Evolutionary conservation across 2,113 vertebrate species (phyloP).

Genomic region (Cinclus cinclus): DNA sequence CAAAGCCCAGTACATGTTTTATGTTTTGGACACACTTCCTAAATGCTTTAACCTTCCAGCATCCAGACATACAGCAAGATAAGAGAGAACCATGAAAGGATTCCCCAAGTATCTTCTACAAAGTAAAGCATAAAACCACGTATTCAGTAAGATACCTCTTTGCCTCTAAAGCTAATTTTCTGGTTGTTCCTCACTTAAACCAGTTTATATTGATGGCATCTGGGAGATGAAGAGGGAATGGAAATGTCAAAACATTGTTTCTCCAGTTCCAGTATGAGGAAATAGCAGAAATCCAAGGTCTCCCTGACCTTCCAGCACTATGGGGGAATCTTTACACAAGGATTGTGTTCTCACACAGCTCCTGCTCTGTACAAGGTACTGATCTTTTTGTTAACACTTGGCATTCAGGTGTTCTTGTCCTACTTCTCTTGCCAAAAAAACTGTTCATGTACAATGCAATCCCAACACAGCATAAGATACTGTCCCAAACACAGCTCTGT

Average conservation of each 20-base stretch:
- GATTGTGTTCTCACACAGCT: not conserved
- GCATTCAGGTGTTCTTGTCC: not conserved
- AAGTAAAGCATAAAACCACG: not conserved
- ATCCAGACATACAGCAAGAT: not conserved
- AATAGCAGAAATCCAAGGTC: not conserved
- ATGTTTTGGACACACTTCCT: not conserved
- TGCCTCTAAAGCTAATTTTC: not conserved
- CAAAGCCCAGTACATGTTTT: not conserved
- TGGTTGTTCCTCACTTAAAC: not conserved
- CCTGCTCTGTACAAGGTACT: not conserved
- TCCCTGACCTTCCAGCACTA: not conserved
- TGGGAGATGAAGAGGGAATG: not conserved
- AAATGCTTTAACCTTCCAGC: not conserved
- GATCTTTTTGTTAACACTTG: not conserved
- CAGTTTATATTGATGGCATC: not conserved
- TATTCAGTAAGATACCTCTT: not conserved
- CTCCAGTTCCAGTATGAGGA: not conserved
- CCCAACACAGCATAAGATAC: not conserved
- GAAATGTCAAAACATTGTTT: not conserved
- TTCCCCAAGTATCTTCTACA: not conserved
- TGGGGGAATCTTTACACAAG: not conserved
- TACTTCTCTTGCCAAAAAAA: not conserved
- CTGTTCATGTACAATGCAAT: not conserved
- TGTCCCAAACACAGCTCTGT: not conserved
- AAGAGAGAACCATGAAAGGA: not conserved